These are phyloP conservation scores for Choristoneura rosaceana DNA, from an alignment of 2,888 invertebrate genomes.

Conservation along the genomic window DNA sequence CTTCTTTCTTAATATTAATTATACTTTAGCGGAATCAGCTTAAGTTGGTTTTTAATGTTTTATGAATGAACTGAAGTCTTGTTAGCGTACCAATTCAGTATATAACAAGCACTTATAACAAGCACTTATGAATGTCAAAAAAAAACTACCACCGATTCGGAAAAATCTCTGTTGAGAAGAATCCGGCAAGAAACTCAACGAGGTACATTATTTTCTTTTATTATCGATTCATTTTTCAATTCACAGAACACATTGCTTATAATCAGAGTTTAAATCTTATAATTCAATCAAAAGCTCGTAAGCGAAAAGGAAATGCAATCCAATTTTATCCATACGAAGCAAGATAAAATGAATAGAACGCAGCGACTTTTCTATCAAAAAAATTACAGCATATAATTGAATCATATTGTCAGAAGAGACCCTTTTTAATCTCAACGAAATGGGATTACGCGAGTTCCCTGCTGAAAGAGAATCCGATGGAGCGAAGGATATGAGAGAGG, in stretches of 20 bases:
- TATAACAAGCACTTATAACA: too few species aligned
- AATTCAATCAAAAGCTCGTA: conserved; percentile 29
- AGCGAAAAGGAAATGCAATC: conserved; percentile 34
- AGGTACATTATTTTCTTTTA: too few species aligned
- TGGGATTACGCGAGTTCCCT: conserved; percentile 64
- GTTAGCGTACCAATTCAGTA: too few species aligned
- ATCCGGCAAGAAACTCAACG: too few species aligned
- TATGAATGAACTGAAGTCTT: too few species aligned
- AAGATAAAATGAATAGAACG: conserved; percentile 43
- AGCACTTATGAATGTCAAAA: too few species aligned
- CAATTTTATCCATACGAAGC: conserved; percentile 33
- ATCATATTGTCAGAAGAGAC: conserved; percentile 65
- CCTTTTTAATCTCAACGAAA: conserved; percentile 72
- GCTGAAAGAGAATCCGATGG: conserved; percentile 62
- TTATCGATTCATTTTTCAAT: neutral
- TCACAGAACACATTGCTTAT: neutral
- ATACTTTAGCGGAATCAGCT: too few species aligned
- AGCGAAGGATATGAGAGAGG: conserved; percentile 52
- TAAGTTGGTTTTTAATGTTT: too few species aligned
- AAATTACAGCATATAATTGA: conserved; percentile 60
- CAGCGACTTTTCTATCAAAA: conserved; percentile 49
- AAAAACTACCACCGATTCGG: too few species aligned
- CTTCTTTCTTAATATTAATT: too few species aligned
- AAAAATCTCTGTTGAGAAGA: too few species aligned
- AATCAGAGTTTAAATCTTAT: conserved; percentile 16